Base-by-base conservation (phyloP, 2,888 invertebrate species). In the Cerastis rubricosa region DNA sequence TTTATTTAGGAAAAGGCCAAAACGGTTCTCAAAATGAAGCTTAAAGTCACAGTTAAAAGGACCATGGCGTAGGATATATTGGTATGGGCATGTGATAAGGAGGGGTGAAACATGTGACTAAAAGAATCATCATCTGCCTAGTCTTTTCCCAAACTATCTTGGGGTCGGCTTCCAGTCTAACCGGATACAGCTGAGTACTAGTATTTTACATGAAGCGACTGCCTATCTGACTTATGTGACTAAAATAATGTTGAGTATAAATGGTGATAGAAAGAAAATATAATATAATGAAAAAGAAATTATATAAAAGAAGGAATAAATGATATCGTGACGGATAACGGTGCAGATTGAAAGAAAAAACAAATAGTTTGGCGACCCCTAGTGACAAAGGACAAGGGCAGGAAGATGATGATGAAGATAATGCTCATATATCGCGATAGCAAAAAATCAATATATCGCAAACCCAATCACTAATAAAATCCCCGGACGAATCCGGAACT, bases 401-500 rank as follows among this genome's bases (percentile, higher is more conserved):
- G 17, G 11, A 43, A 57, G 9, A 54, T 43, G 5, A 40, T n/a
- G n/a, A 43, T 43, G 14, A 64, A 22, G 25, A 49, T 14, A 22
- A 25, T 51, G 7, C 25, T 17, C 14, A 35, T 11, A 29, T 9
- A 19, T 5, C 11, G 25, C 4, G 47, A 47, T n/a, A 59, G 49
- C 22, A 22, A 57, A 57, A 40, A 57, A n/a, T n/a, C 43, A 49
- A 14, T 25, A 5, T 14, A 14, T 57, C 22, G 2, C 40, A 64
- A 29, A 54, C 12, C 9, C 12, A 22, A 54, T 45, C 59, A 49
- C 43, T 51, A 79, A 47, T 45, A 4, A 66, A 83, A 79, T 68
- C 51, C 63, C 70, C 67, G 59, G 14, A 47, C 47, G 29, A 74
- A 64, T 84, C 57, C 80, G 84, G 81, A 85, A 80, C 80, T 83